Conservation (phyloP, 1,140 invertebrate species). For the Yoshiicerus persimilis region DNA sequence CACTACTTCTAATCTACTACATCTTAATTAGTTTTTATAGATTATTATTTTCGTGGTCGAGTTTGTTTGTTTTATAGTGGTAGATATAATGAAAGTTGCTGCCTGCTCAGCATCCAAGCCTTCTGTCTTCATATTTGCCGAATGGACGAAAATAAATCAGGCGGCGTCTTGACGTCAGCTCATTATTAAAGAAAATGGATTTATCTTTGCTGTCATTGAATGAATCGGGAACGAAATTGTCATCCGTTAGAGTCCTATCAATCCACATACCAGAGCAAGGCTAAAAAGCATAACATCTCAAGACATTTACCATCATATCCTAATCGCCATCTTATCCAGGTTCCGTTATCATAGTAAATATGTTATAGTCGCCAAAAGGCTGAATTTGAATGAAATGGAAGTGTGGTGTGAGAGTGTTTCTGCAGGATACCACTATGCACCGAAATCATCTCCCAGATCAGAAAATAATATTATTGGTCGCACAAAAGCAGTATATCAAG, state of each 20-base stretch:
- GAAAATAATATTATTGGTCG: neutral
- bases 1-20: neutral
- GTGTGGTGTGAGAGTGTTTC: conserved; percentile 11
- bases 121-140: conserved; percentile 11
- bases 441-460: neutral
- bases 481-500: neutral
- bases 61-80: conserved; percentile 13
- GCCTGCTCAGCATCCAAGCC: conserved; percentile 1
- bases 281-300: neutral
- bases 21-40: neutral
- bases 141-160: conserved; percentile 22
- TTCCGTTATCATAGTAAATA: neutral
- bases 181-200: conserved; percentile 23
- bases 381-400: conserved; percentile 6
- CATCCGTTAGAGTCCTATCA: neutral
- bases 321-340: neutral
- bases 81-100: conserved; percentile 5
- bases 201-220: conserved; percentile 11
- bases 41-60: neutral
- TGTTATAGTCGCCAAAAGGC: neutral
- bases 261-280: conserved; percentile 5
- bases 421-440: neutral
- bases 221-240: neutral
- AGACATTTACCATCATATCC: neutral
- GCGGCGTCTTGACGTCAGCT: conserved; percentile 19